Conservation (phyloP, 2,797 vertebrate genomes). For the Sarcophilus harrisii region DNA sequence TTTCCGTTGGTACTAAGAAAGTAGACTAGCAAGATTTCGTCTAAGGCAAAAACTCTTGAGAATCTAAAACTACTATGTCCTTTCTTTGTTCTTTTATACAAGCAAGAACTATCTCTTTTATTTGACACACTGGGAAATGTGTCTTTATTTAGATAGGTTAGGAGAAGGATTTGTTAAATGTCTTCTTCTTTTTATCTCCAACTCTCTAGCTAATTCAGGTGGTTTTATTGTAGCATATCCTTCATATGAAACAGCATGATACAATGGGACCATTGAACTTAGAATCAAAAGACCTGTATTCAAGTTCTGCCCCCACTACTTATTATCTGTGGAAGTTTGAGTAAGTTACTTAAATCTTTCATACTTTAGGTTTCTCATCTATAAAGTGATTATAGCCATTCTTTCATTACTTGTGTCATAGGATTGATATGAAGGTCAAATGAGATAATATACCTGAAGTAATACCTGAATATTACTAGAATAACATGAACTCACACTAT, state of each 20-base stretch:
- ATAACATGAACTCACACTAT: not conserved
- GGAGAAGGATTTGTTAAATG: not conserved
- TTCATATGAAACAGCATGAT: not conserved
- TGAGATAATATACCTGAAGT: not conserved
- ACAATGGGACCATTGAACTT: not conserved
- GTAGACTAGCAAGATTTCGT: slow-evolving; percentile 40
- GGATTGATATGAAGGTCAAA: not conserved
- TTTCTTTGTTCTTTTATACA: slow-evolving; percentile 29
- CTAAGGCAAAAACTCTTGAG: slow-evolving; percentile 12
- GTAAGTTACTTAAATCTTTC: not conserved
- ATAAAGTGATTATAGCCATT: not conserved
- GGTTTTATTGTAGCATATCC: not conserved
- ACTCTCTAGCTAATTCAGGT: slow-evolving; percentile 9
- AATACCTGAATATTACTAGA: not conserved
- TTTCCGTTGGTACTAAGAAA: slow-evolving; percentile 50
- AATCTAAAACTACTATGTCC: not conserved
- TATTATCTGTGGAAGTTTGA: not conserved
- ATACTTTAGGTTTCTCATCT: not conserved
- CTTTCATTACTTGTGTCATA: not conserved
- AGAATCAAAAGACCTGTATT: not conserved
- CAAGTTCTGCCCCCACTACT: not conserved
- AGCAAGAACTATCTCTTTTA: not conserved
- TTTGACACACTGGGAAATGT: not conserved
- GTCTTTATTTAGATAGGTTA: slow-evolving; percentile 20
- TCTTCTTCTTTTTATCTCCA: slow-evolving; percentile 19